A percentile compares a stretch with the other conserved stretches of the same genome.
These are phyloP conservation scores for Linnaemya tessellans DNA, from an alignment of 2,888 invertebrate genomes.

Conservation along the genomic window DNA sequence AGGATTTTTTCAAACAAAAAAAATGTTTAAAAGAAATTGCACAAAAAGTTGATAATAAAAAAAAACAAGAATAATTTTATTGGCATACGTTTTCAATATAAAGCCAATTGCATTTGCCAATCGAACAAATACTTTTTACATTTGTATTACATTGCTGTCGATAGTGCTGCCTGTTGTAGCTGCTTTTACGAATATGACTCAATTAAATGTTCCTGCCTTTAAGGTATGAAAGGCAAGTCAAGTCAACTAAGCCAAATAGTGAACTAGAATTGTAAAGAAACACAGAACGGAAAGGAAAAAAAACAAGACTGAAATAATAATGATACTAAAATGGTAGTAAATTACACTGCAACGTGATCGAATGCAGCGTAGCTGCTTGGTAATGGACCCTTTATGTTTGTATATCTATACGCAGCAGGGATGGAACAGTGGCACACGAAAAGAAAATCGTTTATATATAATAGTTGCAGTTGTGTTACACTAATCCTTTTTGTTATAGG, in stretches of 20 bases:
- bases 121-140: constrained; percentile 52
- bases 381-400: constrained; percentile 46
- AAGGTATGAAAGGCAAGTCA: constrained; percentile 59
- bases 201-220: constrained; percentile 65
- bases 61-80: constrained; percentile 49
- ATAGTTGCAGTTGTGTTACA: too few species aligned
- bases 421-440: too few species aligned
- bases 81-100: constrained; percentile 61
- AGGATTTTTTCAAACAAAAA: background rate
- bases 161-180: background rate
- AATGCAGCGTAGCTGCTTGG: constrained; percentile 48
- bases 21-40: background rate
- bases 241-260: constrained; percentile 56
- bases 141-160: constrained; percentile 51
- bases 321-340: constrained; percentile 61
- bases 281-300: background rate
- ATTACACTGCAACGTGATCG: constrained; percentile 69
- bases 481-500: too few species aligned
- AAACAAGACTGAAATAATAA: background rate
- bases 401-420: too few species aligned
- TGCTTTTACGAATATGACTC: constrained; percentile 62
- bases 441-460: too few species aligned
- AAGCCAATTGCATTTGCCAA: constrained; percentile 65
- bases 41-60: background rate
- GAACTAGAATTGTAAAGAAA: constrained; percentile 41